Conservation (phyloP, 2,113 vertebrate species). For the Lipophrys pholis region DNA sequence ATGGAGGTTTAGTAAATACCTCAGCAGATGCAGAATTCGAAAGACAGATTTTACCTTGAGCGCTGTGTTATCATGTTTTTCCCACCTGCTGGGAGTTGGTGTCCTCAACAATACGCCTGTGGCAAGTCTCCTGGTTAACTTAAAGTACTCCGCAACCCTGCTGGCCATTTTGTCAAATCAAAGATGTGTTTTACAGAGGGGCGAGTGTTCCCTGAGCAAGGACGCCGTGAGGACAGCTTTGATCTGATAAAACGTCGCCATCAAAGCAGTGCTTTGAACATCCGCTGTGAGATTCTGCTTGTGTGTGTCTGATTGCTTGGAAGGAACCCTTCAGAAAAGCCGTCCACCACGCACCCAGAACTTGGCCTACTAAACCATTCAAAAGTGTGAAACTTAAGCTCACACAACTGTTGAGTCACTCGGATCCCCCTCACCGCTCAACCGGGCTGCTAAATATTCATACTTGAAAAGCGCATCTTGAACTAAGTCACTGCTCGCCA, state of each 20-base stretch:
- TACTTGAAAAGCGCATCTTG: conserved; percentile 15
- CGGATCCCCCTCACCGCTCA: not conserved
- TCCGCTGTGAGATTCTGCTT: not conserved
- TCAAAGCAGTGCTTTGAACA: conserved; percentile 34
- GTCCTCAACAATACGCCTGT: not conserved
- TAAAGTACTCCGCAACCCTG: conserved; percentile 18
- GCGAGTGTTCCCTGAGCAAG: conserved; percentile 25
- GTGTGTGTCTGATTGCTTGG: not conserved
- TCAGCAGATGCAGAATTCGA: not conserved
- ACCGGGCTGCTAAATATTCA: not conserved
- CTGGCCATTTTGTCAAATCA: conserved; percentile 33
- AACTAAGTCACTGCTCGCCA: conserved; percentile 19
- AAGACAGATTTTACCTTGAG: not conserved
- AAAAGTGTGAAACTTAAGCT: conserved; percentile 26
- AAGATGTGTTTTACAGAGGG: conserved; percentile 31
- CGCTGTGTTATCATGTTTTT: not conserved
- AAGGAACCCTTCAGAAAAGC: conserved; percentile 4
- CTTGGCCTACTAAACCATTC: not conserved
- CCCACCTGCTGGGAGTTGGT: not conserved
- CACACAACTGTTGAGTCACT: conserved; percentile 15
- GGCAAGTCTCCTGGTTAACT: conserved; percentile 2
- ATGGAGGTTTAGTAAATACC: not conserved
- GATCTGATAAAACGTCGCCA: conserved; percentile 44
- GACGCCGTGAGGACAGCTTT: conserved; percentile 47
- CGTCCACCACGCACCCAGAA: conserved; percentile 1